Conservation (phyloP, 2,888 invertebrate genomes). For the Aspidiotus rigidus region DNA sequence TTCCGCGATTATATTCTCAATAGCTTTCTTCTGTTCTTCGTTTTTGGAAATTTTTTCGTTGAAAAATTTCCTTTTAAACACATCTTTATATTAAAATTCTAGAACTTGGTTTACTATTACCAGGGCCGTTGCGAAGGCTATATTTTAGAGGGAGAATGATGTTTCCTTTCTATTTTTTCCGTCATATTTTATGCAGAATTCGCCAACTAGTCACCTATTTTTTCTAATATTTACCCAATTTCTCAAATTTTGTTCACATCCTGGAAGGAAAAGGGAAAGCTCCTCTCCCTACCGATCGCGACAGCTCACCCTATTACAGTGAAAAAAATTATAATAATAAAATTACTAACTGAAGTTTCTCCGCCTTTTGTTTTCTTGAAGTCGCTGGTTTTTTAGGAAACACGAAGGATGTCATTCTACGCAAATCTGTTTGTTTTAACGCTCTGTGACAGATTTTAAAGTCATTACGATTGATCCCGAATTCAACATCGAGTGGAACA, state of each 20-base stretch:
- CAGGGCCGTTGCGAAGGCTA: neutral
- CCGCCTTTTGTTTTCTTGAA: neutral
- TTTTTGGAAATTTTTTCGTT: constrained; percentile 46
- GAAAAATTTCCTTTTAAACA: constrained; percentile 20
- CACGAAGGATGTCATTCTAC: neutral
- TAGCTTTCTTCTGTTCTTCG: constrained; percentile 55
- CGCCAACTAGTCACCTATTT: no score
- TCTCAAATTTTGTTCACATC: no score
- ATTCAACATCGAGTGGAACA: constrained; percentile 39
- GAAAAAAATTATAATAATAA: no score
- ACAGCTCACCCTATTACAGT: neutral
- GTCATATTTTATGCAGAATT: no score
- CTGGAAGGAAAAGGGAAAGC: no score
- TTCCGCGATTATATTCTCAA: constrained; percentile 56
- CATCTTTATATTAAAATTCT: neutral
- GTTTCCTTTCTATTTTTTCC: no score
- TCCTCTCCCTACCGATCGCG: neutral
- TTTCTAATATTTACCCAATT: no score
- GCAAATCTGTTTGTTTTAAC: constrained; percentile 37
- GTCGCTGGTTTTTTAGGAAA: neutral
- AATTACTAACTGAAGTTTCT: no score
- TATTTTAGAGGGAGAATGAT: no score
- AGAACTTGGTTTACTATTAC: neutral
- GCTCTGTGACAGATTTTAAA: constrained; percentile 41
- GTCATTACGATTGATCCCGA: constrained; percentile 41